Conservation (phyloP, 2,113 vertebrate genomes). For the Pipa parva region DNA sequence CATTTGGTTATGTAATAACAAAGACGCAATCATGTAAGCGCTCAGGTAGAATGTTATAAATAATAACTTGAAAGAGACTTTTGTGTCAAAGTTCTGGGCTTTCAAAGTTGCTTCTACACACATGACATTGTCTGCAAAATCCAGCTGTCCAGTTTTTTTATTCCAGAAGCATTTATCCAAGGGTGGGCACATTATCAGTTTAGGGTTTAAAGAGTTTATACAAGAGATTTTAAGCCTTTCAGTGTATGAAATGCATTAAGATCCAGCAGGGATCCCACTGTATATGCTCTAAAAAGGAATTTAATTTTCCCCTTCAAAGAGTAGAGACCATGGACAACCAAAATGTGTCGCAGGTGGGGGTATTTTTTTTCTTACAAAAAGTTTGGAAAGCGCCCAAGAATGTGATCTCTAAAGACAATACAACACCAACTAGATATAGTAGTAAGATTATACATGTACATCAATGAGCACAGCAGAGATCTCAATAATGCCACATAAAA, state of each 20-base stretch:
- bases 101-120: background rate
- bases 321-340: constrained; percentile 15
- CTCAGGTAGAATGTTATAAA: too few relatives aligned
- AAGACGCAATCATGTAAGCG: too few relatives aligned
- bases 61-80: too few relatives aligned
- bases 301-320: constrained; percentile 21
- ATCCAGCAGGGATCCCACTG: constrained; percentile 26
- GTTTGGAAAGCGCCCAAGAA: constrained; percentile 31
- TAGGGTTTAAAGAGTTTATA: constrained; percentile 29
- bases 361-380: constrained; percentile 14
- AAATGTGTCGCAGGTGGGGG: constrained; percentile 34
- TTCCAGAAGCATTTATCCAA: constrained; percentile 35
- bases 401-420: constrained; percentile 13
- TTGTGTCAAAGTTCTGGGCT: background rate
- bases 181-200: constrained; percentile 44
- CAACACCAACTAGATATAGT: too few relatives aligned
- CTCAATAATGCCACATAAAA: too few relatives aligned
- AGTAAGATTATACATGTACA: too few relatives aligned
- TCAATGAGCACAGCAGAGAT: too few relatives aligned
- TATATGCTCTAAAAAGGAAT: constrained; percentile 26
- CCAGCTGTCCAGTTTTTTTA: constrained; percentile 37
- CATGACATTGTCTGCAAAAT: constrained; percentile 38
- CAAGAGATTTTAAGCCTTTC: constrained; percentile 32
- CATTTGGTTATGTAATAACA: too few relatives aligned
- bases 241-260: constrained; percentile 30